phyloP scores from a whole-genome alignment of 2,113 vertebrate genomes.

The Sinocyclocheilus rhinocerous region DNA sequence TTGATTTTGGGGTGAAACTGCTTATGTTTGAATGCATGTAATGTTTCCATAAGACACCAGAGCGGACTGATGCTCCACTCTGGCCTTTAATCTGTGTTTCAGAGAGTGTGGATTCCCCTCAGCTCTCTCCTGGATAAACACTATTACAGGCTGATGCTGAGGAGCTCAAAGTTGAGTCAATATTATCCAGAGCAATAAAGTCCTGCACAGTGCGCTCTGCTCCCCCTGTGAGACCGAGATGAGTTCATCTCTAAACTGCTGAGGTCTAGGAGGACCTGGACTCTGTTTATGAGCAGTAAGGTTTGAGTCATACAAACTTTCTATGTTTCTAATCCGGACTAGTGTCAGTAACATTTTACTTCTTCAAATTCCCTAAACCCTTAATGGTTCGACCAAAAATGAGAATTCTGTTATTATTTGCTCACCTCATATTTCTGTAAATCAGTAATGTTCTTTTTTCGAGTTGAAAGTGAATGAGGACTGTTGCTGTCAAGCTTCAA shows the following conservation, averaged over 20 bases:
- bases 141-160: constrained; percentile 58
- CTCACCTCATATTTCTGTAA: background rate
- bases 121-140: constrained; percentile 56
- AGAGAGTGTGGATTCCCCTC: constrained; percentile 49
- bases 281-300: background rate
- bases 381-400: background rate
- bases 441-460: background rate
- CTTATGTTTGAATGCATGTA: constrained; percentile 40
- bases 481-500: background rate
- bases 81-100: constrained; percentile 44
- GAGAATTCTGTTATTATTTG: background rate
- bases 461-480: background rate
- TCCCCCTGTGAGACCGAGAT: constrained; percentile 50
- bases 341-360: background rate
- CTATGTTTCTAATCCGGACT: background rate
- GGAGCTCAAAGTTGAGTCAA: constrained; percentile 67
- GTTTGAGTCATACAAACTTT: background rate
- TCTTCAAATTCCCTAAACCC: background rate
- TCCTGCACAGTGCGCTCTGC: constrained; percentile 49
- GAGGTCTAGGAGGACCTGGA: constrained; percentile 37
- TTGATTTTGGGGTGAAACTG: constrained; percentile 49
- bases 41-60: constrained; percentile 55
- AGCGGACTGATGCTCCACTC: constrained; percentile 46
- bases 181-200: constrained; percentile 68
- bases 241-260: constrained; percentile 60